Evolutionary conservation across 2,888 invertebrate species (phyloP), one percentile per base, ranked within the genome.

Genomic region (Linyphia triangularis): DNA sequence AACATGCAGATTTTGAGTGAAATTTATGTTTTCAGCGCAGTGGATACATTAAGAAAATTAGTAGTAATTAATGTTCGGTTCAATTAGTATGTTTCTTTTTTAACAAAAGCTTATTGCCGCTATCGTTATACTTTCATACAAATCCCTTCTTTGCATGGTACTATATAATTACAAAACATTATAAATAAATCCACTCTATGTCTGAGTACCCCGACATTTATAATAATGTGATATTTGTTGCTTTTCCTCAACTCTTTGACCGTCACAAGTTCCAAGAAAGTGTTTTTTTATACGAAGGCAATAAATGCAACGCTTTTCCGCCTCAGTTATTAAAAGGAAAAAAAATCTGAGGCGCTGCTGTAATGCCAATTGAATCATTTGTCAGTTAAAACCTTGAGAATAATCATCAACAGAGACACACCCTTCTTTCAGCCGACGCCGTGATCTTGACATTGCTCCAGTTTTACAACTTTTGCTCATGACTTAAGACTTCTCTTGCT

Each of bases 391-490:
- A 57, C 75, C 77, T 77, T 77, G 67, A 69, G 69, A 59, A 84
- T 69, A 77, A 69, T 57, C 40, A 69, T 77, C 69, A 67, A 57
- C 33, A 69, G 59, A 28, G 85, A 67, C 77, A 77, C 77, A 77
- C 85, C 73, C 63, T 33, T 33, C 28, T 37, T 33, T 72, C 33
- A 65, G 75, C 19, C 77, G 19, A 75, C 85, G 69, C 85, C 85
- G 57, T 77, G 85, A 37, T 69, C 85, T 69, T 85, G 85, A 85
- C 85, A 85, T 77, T 85, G 85, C 85, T 85, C 85, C 57, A 85
- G 69, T 85, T 85, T 85, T 59, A n/a, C 61, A 69, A 22, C 65
- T 82, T 82, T 72, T 72, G 19, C 63, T 82, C 30, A n/a, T 73
- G 24, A 22, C 33, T 24, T 0, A 59, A 57, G 30, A 73, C 57